These are phyloP conservation scores for Ganaspis sp. DNA, from an alignment of 1,140 invertebrate genomes.

Conservation along the genomic window DNA sequence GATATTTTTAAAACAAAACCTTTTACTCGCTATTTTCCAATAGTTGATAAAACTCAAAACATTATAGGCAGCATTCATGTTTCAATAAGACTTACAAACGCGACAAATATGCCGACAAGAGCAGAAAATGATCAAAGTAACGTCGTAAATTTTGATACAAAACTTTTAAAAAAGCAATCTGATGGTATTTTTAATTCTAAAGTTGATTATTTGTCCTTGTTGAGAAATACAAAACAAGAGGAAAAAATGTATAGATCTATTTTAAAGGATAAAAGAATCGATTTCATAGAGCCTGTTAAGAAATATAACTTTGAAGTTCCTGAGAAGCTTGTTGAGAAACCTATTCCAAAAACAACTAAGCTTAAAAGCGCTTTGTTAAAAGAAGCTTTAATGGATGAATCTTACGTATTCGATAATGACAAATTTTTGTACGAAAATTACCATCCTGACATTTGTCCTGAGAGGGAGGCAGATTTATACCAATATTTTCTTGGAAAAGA, in stretches of 20 bases:
- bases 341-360: conserved; percentile 64
- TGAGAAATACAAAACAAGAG: conserved; percentile 41
- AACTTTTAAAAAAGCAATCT: conserved; percentile 25
- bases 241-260: conserved; percentile 59
- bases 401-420: conserved; percentile 42
- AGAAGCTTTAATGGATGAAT: conserved; percentile 60
- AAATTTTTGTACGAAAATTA: conserved; percentile 48
- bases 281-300: conserved; percentile 40
- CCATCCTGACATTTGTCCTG: conserved; percentile 32
- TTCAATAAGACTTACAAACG: conserved; percentile 57
- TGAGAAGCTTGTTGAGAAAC: conserved; percentile 64
- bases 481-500: conserved; percentile 62
- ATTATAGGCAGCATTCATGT: conserved; percentile 66
- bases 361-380: conserved; percentile 63
- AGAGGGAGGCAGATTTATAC: conserved; percentile 55
- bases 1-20: conserved; percentile 59
- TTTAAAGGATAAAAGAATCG: conserved; percentile 56
- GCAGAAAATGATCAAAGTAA: conserved; percentile 36
- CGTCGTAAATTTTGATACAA: conserved; percentile 27
- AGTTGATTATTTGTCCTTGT: conserved; percentile 12
- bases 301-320: conserved; percentile 57
- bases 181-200: conserved; percentile 35
- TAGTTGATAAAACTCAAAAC: conserved; percentile 56
- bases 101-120: conserved; percentile 43
- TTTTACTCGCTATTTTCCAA: conserved; percentile 63